phyloP scores from a whole-genome alignment of 2,888 invertebrate genomes.

The Leptogaster cylindrica region DNA sequence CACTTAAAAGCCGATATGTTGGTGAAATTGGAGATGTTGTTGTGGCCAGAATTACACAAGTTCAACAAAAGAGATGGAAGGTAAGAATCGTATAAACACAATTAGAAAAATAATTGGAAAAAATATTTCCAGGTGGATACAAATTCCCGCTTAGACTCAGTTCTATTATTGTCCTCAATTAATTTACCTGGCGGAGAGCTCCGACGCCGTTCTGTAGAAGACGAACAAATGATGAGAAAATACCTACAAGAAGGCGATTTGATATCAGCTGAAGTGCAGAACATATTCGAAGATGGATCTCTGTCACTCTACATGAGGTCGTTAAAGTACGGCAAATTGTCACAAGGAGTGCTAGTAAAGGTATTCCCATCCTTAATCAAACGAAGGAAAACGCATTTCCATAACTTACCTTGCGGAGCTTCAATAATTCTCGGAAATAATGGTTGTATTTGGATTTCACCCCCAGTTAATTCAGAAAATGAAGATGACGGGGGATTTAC shows the following conservation, averaged over 20 bases:
- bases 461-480: slow-evolving; percentile 67
- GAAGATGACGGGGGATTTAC: slow-evolving; percentile 76
- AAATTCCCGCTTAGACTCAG: slow-evolving; percentile 86
- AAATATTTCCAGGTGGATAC: slow-evolving; percentile 77
- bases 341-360: slow-evolving; percentile 86
- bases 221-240: slow-evolving; percentile 96
- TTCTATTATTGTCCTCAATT: slow-evolving; percentile 87
- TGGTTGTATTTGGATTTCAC: slow-evolving; percentile 94
- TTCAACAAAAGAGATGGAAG: slow-evolving; percentile 94
- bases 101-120: neutral
- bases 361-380: slow-evolving; percentile 92
- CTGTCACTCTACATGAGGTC: slow-evolving; percentile 94
- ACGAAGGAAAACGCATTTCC: slow-evolving; percentile 94
- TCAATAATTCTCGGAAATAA: slow-evolving; percentile 95
- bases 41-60: slow-evolving; percentile 91
- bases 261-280: slow-evolving; percentile 97
- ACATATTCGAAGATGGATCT: slow-evolving; percentile 88
- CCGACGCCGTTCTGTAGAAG: slow-evolving; percentile 90
- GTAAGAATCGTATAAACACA: neutral
- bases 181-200: slow-evolving; percentile 98
- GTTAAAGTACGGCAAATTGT: slow-evolving; percentile 94
- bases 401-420: slow-evolving; percentile 89
- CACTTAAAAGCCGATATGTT: slow-evolving; percentile 87
- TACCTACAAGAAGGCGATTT: slow-evolving; percentile 94
- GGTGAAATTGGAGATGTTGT: slow-evolving; percentile 97